Evolutionary conservation across 2,797 vertebrate genomes (phyloP), one percentile per base, ranked within the genome.

Genomic region (Sebastes oblongus): DNA sequence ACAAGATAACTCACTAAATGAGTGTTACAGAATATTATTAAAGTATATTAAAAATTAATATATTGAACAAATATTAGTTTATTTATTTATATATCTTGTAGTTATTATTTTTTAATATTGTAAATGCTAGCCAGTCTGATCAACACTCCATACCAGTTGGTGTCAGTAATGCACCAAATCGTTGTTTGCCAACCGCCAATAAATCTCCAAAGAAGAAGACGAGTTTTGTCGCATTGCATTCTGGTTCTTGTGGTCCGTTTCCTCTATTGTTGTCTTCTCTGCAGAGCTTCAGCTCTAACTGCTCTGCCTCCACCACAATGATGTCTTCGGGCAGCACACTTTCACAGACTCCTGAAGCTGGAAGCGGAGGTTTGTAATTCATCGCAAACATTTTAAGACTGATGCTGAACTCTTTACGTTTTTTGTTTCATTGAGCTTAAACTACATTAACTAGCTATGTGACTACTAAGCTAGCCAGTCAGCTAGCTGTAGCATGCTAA

Each of bases 341-440:
- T 3, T 4, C 3, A 2, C 75, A 79, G 20, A 18, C 52, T 1
- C 2, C 60, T 13, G 85, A 69, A 9, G 32, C 55, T 30, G 77
- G 7, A 30, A 75, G 58, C 5, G 78, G 25, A 75, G 89, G 89
- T 91, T 71, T 64, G 86, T 72, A 8, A 1, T 42, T 29, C 2
- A 6, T 3, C 5, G 24, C 16, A 4, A 11, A 5, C 8, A 2
- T 1, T 1, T 11, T 2, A 36, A 55, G 1, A 12, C 1, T n/a
- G 0, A 18, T 0, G 7, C 6, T 4, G 5, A 1, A 55, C 3
- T 3, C 0, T 3, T 2, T 20, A 2, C 10, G 9, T 29, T 12
- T 67, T 1, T 4, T 27, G 22, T 11, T 0, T 0, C 4, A 2
- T 2, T 12, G 8, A 29, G 29, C 0, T 12, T 5, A 1, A 39